Percentiles rank a stretch among this genome's conserved stretches.
phyloP scores from a whole-genome alignment of 2,888 invertebrate genomes.

The Cheilosia pagana region DNA sequence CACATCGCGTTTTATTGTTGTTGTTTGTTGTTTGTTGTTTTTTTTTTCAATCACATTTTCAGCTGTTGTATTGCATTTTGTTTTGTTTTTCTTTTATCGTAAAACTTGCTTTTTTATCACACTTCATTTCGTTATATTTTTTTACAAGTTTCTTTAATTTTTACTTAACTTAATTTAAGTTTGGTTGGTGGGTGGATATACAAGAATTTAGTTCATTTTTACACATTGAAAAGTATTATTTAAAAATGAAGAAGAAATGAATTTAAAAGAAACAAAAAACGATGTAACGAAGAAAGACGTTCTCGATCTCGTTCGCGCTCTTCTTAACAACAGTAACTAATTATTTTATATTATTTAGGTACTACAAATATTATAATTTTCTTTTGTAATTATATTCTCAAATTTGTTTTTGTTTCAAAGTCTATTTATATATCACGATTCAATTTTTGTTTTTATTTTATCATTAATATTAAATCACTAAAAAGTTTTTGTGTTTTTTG shows the following conservation, averaged over 20 bases:
- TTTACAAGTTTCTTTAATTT: conserved; percentile 52
- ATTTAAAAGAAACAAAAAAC: conserved; percentile 29
- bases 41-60: conserved; percentile 61
- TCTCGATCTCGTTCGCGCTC: conserved; percentile 30
- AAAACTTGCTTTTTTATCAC: conserved; percentile 69
- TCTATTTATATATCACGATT: conserved; percentile 76
- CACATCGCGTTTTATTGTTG: conserved; percentile 15
- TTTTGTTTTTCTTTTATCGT: conserved; percentile 33
- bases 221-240: conserved; percentile 33
- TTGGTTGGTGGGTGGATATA: conserved; percentile 74
- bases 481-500: conserved; percentile 52
- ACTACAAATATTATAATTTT: conserved; percentile 70
- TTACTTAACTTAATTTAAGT: conserved; percentile 69
- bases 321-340: conserved; percentile 62
- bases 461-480: conserved; percentile 71
- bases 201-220: conserved; percentile 71
- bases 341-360: conserved; percentile 64
- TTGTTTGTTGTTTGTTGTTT: conserved; percentile 30
- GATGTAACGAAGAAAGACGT: conserved; percentile 61
- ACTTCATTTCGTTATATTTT: conserved; percentile 65
- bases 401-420: conserved; percentile 65
- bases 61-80: conserved; percentile 62
- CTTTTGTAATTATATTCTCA: conserved; percentile 52
- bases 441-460: conserved; percentile 69
- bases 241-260: not conserved